Conservation (phyloP, 2,888 invertebrate species). For the Platycnemis pennipes region DNA sequence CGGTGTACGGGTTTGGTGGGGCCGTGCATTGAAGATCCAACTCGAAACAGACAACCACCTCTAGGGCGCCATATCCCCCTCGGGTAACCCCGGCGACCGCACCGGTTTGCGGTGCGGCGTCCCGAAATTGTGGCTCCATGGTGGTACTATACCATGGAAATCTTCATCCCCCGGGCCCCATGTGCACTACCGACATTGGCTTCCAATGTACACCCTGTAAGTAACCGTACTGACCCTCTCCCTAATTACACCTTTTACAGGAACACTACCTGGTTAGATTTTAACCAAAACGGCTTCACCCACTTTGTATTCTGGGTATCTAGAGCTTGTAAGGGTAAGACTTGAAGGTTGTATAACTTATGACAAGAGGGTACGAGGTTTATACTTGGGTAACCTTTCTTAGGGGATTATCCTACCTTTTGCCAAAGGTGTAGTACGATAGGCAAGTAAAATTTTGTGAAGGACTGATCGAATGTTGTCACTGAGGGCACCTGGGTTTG, state of each 20-base stretch:
- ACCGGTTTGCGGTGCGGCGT: too few species aligned
- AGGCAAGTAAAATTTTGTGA: neutral
- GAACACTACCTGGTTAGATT: neutral
- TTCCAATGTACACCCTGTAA: too few species aligned
- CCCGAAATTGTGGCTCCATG: too few species aligned
- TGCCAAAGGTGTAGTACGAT: too few species aligned
- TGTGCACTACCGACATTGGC: too few species aligned
- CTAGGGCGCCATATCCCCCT: too few species aligned
- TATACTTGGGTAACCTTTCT: neutral
- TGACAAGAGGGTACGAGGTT: neutral
- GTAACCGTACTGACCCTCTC: neutral
- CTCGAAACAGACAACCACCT: too few species aligned
- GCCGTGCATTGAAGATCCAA: too few species aligned
- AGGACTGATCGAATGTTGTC: neutral
- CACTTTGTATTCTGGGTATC: neutral
- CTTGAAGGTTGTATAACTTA: neutral
- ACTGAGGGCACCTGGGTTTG: neutral
- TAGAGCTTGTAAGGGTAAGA: neutral
- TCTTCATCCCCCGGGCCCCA: too few species aligned
- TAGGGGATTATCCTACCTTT: neutral
- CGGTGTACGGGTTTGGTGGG: too few species aligned
- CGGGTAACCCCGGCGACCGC: too few species aligned
- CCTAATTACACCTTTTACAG: neutral
- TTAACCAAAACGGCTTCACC: neutral
- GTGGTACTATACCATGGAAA: too few species aligned